phyloP scores from a whole-genome alignment of 2,113 vertebrate species.

The Clarias batrachus region DNA sequence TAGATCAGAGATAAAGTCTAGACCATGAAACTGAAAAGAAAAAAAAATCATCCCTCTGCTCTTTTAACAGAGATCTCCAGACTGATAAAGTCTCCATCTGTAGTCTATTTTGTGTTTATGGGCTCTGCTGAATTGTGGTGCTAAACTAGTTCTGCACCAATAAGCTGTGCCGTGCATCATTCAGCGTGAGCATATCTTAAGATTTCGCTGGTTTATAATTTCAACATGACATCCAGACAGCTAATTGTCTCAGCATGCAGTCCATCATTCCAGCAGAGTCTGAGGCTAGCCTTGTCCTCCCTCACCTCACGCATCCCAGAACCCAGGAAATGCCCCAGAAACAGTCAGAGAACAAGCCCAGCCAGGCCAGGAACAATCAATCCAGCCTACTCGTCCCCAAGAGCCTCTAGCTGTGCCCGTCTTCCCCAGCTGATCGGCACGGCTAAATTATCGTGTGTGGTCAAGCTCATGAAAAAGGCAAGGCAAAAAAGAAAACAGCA shows the following conservation, averaged over 20 bases:
- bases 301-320: slow-evolving; percentile 18
- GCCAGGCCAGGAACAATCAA: slow-evolving; percentile 5
- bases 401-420: slow-evolving; percentile 18
- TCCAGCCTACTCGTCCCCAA: neutral
- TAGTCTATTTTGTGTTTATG: neutral
- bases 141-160: neutral
- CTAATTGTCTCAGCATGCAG: slow-evolving; percentile 27
- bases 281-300: slow-evolving; percentile 3
- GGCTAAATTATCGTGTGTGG: slow-evolving; percentile 58
- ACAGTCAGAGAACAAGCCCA: neutral
- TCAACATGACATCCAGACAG: slow-evolving; percentile 8
- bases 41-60: neutral
- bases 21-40: slow-evolving; percentile 34
- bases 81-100: slow-evolving; percentile 31
- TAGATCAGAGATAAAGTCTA: slow-evolving; percentile 28
- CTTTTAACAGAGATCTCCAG: slow-evolving; percentile 17
- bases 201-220: neutral
- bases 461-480: slow-evolving; percentile 54
- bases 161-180: neutral
- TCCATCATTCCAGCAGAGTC: slow-evolving; percentile 17
- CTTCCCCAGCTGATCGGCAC: slow-evolving; percentile 42
- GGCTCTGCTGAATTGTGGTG: neutral
- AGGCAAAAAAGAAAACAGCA: slow-evolving; percentile 45
- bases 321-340: slow-evolving; percentile 7
- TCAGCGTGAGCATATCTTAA: neutral